Evolutionary conservation across 2,797 vertebrate genomes (phyloP), one percentile per base, ranked within the genome.

Genomic region (Synanceia verrucosa): DNA sequence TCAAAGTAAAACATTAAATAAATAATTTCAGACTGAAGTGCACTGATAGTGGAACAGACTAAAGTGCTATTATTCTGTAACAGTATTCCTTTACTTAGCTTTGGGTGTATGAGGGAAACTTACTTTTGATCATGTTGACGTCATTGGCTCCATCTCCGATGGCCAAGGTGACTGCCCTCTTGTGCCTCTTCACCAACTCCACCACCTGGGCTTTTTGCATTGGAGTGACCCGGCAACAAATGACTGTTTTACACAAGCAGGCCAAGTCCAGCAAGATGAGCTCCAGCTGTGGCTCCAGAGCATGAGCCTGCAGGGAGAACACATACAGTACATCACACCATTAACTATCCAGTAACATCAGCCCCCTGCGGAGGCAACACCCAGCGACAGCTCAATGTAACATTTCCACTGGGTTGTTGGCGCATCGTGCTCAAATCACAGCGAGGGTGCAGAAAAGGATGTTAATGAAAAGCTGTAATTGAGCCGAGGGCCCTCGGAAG

Each of bases 51-150:
- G 23, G 23, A 48, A n/a, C n/a, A n/a, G n/a, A n/a, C n/a, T n/a
- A n/a, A n/a, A n/a, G n/a, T n/a, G n/a, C n/a, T n/a, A n/a, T n/a
- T n/a, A n/a, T n/a, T n/a, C n/a, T n/a, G n/a, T n/a, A n/a, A n/a
- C n/a, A n/a, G n/a, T n/a, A n/a, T n/a, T n/a, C n/a, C n/a, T n/a
- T n/a, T n/a, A n/a, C n/a, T n/a, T n/a, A n/a, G 44, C 39, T 31
- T 29, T 19, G 26, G 8, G 16, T 28, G 24, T 18, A 12, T 41
- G 16, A 56, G 19, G 8, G 1, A 31, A 31, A 43, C 90, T 94
- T 94, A 96, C 92, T 95, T 90, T 95, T 96, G 78, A 96, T 97
- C 93, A 96, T 95, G 86, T 94, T 94, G 92, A 97, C 94, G 28
- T 96, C 96, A 77, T 96, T 96, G 84, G 95, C 93, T 87, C 95